A percentile compares a stretch with the other conserved stretches of the same genome.
Evolutionary conservation across 2,888 invertebrate species (phyloP).

Genomic region (Nephrotoma guestfalica): DNA sequence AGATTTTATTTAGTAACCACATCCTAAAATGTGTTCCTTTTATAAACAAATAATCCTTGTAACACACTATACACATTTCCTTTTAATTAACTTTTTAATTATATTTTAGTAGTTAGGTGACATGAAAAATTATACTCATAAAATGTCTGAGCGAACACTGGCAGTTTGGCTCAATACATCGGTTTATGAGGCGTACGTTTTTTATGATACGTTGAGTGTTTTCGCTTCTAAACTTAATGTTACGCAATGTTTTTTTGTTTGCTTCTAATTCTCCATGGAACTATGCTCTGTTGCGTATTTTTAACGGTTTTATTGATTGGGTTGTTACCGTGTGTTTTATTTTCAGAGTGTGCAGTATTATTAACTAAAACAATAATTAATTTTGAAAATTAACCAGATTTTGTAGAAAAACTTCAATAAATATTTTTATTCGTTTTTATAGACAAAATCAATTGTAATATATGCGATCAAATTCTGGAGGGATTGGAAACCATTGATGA

Average conservation of each 20-base stretch:
- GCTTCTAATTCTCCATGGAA: neutral
- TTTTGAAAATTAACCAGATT: neutral
- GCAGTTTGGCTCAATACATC: neutral
- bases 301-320: neutral
- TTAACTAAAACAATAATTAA: slow-evolving; percentile 1
- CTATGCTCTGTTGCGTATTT: neutral
- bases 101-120: neutral
- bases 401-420: neutral
- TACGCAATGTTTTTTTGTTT: neutral
- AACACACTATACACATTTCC: neutral
- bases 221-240: neutral
- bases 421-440: slow-evolving; percentile 14
- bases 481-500: slow-evolving; percentile 81
- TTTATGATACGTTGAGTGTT: slow-evolving; percentile 6
- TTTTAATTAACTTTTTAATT: neutral
- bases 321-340: neutral
- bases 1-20: neutral
- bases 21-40: neutral
- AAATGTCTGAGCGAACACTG: neutral
- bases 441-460: slow-evolving; percentile 84
- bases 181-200: slow-evolving; percentile 7
- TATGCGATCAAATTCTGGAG: slow-evolving; percentile 79
- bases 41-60: neutral
- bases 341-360: neutral
- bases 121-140: neutral